Evolutionary conservation across 2,113 vertebrate species (phyloP).

Genomic region (Macaca nemestrina): DNA sequence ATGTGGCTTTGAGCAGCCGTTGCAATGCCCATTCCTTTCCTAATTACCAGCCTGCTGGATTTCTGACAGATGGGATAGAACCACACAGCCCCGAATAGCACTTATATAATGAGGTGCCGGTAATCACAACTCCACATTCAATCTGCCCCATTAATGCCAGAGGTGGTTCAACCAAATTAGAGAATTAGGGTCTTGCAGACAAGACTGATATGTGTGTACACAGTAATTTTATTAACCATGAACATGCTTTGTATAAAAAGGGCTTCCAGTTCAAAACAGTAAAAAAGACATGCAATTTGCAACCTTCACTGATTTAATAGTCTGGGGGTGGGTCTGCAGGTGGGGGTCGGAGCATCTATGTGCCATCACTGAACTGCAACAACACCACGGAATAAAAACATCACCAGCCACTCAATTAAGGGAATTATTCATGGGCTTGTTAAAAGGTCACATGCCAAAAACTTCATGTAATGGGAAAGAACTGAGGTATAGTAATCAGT

Average conservation of each 20-base stretch:
- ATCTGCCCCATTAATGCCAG: constrained; percentile 66
- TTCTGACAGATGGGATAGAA: constrained; percentile 66
- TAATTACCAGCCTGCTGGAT: constrained; percentile 53
- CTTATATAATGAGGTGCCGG: constrained; percentile 58
- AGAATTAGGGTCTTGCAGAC: constrained; percentile 61
- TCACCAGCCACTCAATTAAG: constrained; percentile 62
- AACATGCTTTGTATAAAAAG: background rate
- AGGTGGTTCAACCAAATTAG: constrained; percentile 60
- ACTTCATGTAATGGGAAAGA: constrained; percentile 54
- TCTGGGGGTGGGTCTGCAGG: background rate
- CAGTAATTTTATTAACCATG: constrained; percentile 63
- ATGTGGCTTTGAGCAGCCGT: background rate
- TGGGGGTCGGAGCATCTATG: background rate
- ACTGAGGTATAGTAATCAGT: background rate
- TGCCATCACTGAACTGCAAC: constrained; percentile 32
- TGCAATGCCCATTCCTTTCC: background rate
- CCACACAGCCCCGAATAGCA: background rate
- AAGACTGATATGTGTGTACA: constrained; percentile 36
- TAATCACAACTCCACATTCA: constrained; percentile 69
- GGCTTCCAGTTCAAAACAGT: background rate
- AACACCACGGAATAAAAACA: constrained; percentile 65
- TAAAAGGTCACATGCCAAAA: constrained; percentile 63
- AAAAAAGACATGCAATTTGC: constrained; percentile 30
- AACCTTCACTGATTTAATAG: constrained; percentile 35
- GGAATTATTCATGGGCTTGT: constrained; percentile 71